Evolutionary conservation across 2,888 invertebrate genomes (phyloP).

Genomic region (Andrena hattorfiana): DNA sequence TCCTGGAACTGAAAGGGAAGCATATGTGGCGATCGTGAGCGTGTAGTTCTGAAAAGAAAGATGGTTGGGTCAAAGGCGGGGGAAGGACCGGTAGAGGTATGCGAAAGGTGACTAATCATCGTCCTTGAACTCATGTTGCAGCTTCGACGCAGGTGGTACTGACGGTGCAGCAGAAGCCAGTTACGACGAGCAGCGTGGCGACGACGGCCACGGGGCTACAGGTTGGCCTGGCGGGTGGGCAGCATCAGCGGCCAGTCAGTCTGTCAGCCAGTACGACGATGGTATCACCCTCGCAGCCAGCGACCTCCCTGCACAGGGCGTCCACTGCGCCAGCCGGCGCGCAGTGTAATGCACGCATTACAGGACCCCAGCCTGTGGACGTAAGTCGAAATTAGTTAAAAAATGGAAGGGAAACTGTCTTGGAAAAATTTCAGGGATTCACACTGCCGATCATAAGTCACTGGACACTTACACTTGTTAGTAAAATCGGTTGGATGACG

Average conservation of each 20-base stretch:
- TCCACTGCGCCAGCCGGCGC: slow-evolving; percentile 85
- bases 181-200: slow-evolving; percentile 68
- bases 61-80: slow-evolving; percentile 48
- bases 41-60: slow-evolving; percentile 48
- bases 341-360: slow-evolving; percentile 89
- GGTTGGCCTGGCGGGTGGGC: slow-evolving; percentile 85
- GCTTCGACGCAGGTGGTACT: slow-evolving; percentile 90
- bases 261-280: slow-evolving; percentile 81
- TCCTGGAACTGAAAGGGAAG: slow-evolving; percentile 14
- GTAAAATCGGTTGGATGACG: too few relatives aligned
- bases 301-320: slow-evolving; percentile 83
- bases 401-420: background rate
- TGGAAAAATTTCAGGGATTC: too few relatives aligned
- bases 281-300: slow-evolving; percentile 80
- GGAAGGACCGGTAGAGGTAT: slow-evolving; percentile 56
- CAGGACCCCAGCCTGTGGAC: slow-evolving; percentile 95
- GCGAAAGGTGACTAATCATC: slow-evolving; percentile 73
- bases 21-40: slow-evolving; percentile 11
- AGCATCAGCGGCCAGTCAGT: slow-evolving; percentile 84
- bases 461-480: too few relatives aligned
- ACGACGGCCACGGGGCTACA: slow-evolving; percentile 77
- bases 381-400: slow-evolving; percentile 87
- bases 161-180: slow-evolving; percentile 88
- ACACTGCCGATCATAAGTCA: too few relatives aligned
- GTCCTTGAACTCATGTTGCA: slow-evolving; percentile 83